These are phyloP conservation scores for Drosophila eohydei DNA, from an alignment of 2,888 invertebrate species.

Conservation along the genomic window DNA sequence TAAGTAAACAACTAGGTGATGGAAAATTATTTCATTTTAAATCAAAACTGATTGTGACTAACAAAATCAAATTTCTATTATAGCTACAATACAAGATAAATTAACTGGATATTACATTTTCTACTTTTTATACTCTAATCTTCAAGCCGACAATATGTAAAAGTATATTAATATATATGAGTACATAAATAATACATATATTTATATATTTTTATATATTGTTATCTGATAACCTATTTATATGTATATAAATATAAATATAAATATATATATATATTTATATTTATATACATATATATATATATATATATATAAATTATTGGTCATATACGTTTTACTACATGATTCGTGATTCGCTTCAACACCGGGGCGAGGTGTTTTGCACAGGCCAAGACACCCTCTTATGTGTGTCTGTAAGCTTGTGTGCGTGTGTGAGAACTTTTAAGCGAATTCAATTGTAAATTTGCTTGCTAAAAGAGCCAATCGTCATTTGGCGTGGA, in stretches of 20 bases:
- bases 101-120: not conserved
- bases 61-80: not conserved
- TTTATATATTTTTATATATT: not conserved
- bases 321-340: not conserved
- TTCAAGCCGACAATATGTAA: not conserved
- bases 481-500: slow-evolving; percentile 40
- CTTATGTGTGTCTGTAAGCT: not conserved
- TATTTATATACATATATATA: not conserved
- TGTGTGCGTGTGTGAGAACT: slow-evolving; percentile 10
- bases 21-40: not conserved
- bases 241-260: not conserved
- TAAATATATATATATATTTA: not conserved
- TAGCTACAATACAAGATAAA: not conserved
- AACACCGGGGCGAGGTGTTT: slow-evolving; percentile 18
- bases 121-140: not conserved
- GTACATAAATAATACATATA: not conserved
- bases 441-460: slow-evolving; percentile 19
- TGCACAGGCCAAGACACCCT: slow-evolving; percentile 24
- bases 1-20: no score
- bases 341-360: not conserved
- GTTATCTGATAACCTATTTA: no score
- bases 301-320: not conserved
- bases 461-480: slow-evolving; percentile 11
- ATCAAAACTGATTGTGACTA: not conserved
- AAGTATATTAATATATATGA: no score